Base-by-base conservation (phyloP, 1,140 invertebrate genomes). In the Zaprionus kolodkinae region DNA sequence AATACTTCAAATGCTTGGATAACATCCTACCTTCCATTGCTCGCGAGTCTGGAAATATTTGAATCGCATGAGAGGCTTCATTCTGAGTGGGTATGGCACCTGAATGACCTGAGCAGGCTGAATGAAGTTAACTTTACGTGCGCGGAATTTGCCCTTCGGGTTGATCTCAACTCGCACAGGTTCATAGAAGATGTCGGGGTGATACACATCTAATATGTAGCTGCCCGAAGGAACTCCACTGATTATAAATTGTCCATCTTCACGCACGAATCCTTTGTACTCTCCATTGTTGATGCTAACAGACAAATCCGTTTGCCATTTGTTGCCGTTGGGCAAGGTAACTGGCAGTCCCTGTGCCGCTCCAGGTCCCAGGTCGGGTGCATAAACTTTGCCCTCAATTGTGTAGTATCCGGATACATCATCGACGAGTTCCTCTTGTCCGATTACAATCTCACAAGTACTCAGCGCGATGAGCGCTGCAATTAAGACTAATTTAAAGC, bases 21-120 rank as follows among this genome's bases (percentile, higher is more conserved):
- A 43, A 15, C 0, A 45, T 15, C 3, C 40, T 43, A 94, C 78
- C 86, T 97, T 95, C 98, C 98, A 99, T 87, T 99, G 97, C 92
- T 99, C 98, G 61, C 98, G 93, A 13, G 96, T 93, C 94, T 99
- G 97, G 93, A 99, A 99, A 94, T 99, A 99, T 82, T 96, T 96
- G 75, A 96, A 97, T 70, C 95, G 96, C 15, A 95, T 95, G 36
- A 96, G 77, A 5, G 97, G 94, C 89, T 97, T 97, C 93, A 99
- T 95, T 92, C 96, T 96, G 57, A 99, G 93, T 13, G 98, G 98
- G 93, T 99, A 99, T 2, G 96, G 95, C 55, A 99, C 95, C 93
- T 98, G 97, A 73, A 96, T 95, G 0, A 97, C 95, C 92, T 97
- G 95, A 2, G 96, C 96, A 0, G 97, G 97, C 92, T 99, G 98